These are phyloP conservation scores for Porites divaricata DNA, from an alignment of 92 coral and sea anemone species.

Conservation along the genomic window DNA sequence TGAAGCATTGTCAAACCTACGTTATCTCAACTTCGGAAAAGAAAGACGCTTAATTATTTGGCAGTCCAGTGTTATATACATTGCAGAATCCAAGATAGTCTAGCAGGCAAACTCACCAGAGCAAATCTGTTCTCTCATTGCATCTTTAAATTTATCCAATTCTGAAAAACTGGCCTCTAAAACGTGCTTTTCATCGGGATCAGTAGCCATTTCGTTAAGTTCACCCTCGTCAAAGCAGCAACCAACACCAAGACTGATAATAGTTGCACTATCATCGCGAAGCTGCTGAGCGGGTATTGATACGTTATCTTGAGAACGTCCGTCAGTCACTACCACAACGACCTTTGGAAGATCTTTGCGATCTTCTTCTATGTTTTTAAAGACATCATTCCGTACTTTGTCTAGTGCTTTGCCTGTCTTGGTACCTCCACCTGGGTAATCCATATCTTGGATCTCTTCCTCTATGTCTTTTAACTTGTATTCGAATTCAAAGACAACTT, in stretches of 20 bases:
- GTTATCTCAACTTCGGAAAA: no score
- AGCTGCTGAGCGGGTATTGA: slow-evolving; percentile 59
- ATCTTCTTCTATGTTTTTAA: slow-evolving; percentile 15
- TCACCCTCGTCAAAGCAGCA: slow-evolving; percentile 30
- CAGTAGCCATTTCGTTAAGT: slow-evolving; percentile 64
- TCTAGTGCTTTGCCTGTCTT: slow-evolving; percentile 61
- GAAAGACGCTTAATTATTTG: background rate
- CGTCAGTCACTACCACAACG: slow-evolving; percentile 79
- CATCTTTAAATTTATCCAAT: background rate
- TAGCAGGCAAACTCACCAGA: background rate
- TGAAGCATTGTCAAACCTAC: no score
- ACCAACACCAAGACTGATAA: slow-evolving; percentile 71
- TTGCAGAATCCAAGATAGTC: background rate
- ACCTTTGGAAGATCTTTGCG: slow-evolving; percentile 62
- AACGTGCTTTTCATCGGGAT: slow-evolving; percentile 58
- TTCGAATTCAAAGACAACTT: slow-evolving; percentile 35
- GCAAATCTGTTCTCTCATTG: background rate
- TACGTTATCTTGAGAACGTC: slow-evolving; percentile 60
- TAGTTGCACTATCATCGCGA: slow-evolving; percentile 64
- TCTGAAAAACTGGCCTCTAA: slow-evolving; percentile 22
- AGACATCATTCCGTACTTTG: slow-evolving; percentile 37
- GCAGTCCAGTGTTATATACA: no score
- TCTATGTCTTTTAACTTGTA: slow-evolving; percentile 18
- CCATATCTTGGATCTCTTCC: slow-evolving; percentile 39
- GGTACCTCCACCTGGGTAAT: slow-evolving; percentile 40